Conservation (phyloP, 1,140 invertebrate species). For the Leptopilina clavipes region DNA sequence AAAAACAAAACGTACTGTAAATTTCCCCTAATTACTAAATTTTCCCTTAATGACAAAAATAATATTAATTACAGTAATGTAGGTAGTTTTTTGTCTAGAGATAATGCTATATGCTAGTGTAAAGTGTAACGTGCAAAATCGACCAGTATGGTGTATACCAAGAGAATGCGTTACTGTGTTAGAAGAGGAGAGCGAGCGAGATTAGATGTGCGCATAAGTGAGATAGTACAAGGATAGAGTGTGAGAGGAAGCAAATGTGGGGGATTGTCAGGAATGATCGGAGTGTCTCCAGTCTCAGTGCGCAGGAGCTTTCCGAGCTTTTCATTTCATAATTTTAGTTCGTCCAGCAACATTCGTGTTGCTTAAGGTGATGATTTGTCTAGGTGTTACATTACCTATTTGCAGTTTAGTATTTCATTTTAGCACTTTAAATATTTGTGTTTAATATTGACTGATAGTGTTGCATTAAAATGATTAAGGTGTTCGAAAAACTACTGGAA, state of each 20-base stretch:
- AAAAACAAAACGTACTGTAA: too few species aligned
- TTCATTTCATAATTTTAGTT: slow-evolving; percentile 11
- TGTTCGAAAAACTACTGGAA: too few species aligned
- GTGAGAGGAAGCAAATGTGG: slow-evolving; percentile 19
- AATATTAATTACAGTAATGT: not conserved
- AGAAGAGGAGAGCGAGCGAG: not conserved
- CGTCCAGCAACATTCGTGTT: not conserved
- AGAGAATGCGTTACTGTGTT: not conserved
- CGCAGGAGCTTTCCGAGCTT: slow-evolving; percentile 23
- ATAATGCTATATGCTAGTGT: not conserved
- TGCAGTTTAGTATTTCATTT: too few species aligned
- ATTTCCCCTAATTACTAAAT: too few species aligned
- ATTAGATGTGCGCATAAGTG: not conserved
- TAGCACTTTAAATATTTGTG: too few species aligned
- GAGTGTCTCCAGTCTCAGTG: slow-evolving; percentile 24
- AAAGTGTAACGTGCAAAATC: not conserved
- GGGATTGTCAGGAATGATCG: slow-evolving; percentile 10
- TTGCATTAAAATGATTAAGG: too few species aligned
- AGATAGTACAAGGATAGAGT: not conserved
- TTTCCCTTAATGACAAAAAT: not conserved
- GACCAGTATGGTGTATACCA: slow-evolving; percentile 7
- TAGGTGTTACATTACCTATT: not conserved
- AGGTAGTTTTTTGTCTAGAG: not conserved
- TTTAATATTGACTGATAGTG: too few species aligned
- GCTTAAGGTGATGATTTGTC: slow-evolving; percentile 9